These are phyloP conservation scores for Hetaerina americana DNA, from an alignment of 1,140 invertebrate genomes.

Conservation along the genomic window DNA sequence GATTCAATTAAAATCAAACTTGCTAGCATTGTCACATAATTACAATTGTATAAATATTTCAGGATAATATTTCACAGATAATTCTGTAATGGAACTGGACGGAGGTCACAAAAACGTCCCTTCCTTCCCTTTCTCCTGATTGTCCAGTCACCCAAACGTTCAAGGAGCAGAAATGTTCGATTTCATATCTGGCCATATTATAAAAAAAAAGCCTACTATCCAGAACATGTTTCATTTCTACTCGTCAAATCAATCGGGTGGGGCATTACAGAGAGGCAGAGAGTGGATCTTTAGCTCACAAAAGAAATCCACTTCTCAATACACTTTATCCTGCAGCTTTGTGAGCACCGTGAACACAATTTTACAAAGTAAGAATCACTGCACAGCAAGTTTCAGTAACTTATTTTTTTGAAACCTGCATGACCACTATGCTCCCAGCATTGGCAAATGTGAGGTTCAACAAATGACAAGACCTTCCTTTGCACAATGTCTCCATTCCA, in stretches of 20 bases:
- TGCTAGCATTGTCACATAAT: background rate
- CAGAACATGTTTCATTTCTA: background rate
- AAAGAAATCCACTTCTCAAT: background rate
- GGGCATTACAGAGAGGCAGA: background rate
- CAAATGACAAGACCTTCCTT: background rate
- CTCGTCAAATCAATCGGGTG: background rate
- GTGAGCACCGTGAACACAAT: background rate
- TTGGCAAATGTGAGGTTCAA: background rate
- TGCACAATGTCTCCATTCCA: background rate
- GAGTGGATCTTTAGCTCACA: background rate
- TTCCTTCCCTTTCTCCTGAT: background rate
- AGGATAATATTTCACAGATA: background rate
- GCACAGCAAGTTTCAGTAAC: background rate
- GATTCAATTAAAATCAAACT: background rate
- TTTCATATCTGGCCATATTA: background rate
- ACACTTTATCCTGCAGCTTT: background rate
- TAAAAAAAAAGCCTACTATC: background rate
- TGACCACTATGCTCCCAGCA: background rate
- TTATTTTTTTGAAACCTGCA: background rate
- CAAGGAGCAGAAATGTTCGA: background rate
- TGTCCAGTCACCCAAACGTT: background rate
- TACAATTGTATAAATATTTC: slow-evolving; percentile 1
- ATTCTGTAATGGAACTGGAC: background rate
- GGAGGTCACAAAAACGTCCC: background rate
- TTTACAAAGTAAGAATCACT: background rate